These are phyloP conservation scores for Drosophila nasuta DNA, from an alignment of 1,140 invertebrate species.

Conservation along the genomic window DNA sequence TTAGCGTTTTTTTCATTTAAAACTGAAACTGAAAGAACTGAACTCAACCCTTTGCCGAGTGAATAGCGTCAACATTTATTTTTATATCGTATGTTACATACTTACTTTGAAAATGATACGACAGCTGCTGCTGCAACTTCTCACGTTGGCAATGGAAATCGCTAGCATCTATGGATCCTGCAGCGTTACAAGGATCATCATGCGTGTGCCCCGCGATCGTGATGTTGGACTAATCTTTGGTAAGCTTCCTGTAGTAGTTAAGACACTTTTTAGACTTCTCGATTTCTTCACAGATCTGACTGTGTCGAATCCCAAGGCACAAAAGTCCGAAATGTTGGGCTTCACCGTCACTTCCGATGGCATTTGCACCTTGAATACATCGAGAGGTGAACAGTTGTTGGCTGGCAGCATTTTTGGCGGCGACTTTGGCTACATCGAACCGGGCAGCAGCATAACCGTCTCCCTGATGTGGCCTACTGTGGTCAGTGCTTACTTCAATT, in stretches of 20 bases:
- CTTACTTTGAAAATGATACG: conserved; percentile 49
- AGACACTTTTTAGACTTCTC: neutral
- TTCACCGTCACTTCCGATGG: conserved; percentile 59
- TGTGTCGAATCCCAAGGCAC: conserved; percentile 45
- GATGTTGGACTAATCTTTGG: conserved; percentile 78
- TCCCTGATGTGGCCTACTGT: conserved; percentile 77
- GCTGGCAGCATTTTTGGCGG: conserved; percentile 64
- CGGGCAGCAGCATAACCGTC: conserved; percentile 62
- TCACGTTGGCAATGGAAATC: conserved; percentile 22
- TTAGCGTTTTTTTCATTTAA: conserved; percentile 64
- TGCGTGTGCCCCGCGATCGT: conserved; percentile 59
- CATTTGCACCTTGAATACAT: conserved; percentile 61
- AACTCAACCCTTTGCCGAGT: neutral
- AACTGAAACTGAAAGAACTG: conserved; percentile 32
- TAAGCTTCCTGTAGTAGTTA: conserved; percentile 9
- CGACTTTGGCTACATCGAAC: conserved; percentile 61
- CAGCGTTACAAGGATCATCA: conserved; percentile 58
- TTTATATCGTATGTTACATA: neutral
- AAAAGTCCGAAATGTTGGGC: conserved; percentile 47
- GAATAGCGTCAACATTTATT: conserved; percentile 9
- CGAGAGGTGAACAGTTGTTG: conserved; percentile 41
- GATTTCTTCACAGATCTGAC: conserved; percentile 55
- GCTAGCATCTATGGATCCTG: conserved; percentile 14
- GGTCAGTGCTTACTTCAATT: conserved; percentile 38
- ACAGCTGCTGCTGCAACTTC: conserved; percentile 34